These are phyloP conservation scores for Peromyscus melanophrys DNA, from an alignment of 2,797 vertebrate genomes.

Conservation along the genomic window DNA sequence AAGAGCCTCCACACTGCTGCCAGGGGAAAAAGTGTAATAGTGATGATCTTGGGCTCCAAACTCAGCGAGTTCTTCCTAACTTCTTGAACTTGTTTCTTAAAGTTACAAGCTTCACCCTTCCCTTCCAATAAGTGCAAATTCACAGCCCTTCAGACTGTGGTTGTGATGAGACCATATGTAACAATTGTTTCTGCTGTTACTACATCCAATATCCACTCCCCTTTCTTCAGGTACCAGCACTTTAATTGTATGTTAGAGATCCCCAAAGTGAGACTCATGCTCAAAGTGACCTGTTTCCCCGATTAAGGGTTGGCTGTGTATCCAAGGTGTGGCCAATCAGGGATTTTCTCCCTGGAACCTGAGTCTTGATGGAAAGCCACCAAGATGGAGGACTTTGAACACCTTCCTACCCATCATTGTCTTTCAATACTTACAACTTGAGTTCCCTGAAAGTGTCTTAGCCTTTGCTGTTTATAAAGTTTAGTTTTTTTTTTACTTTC, in stretches of 20 bases:
- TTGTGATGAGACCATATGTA: neutral
- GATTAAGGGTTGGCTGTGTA: neutral
- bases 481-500: neutral
- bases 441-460: neutral
- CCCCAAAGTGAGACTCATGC: neutral
- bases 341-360: neutral
- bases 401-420: rapidly evolving
- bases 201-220: rapidly evolving
- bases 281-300: neutral
- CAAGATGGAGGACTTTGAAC: rapidly evolving
- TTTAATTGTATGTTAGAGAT: neutral
- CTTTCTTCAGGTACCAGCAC: neutral
- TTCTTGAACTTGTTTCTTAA: neutral
- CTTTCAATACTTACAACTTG: neutral
- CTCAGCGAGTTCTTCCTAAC: neutral
- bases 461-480: neutral
- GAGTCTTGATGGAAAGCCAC: neutral
- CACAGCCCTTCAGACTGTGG: neutral
- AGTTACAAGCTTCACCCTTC: neutral
- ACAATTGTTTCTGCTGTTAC: neutral
- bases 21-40: neutral
- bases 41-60: neutral
- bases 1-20: neutral
- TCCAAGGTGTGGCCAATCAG: neutral
- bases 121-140: neutral